phyloP scores from a whole-genome alignment of 2,888 invertebrate genomes.

The Callosobruchus maculatus region DNA sequence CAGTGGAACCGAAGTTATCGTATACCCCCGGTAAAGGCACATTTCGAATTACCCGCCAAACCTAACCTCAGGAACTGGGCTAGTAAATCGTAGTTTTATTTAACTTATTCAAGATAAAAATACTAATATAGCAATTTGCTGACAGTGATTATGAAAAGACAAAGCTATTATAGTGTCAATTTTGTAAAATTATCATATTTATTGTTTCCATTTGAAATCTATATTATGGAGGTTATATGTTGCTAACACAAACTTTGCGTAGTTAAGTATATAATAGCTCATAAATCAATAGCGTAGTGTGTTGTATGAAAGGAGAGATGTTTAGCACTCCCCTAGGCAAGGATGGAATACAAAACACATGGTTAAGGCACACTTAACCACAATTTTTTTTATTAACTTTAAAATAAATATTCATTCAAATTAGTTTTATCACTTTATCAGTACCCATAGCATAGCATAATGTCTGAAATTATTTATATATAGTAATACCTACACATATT shows the following conservation, averaged over 20 bases:
- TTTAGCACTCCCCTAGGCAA: slow-evolving; percentile 97
- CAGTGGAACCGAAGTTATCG: background rate
- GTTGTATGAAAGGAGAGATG: slow-evolving; percentile 98
- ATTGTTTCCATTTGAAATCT: background rate
- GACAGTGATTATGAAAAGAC: background rate
- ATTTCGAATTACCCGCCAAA: background rate
- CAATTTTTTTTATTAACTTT: slow-evolving; percentile 42
- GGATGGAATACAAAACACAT: slow-evolving; percentile 72
- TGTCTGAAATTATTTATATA: no score
- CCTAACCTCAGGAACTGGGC: background rate
- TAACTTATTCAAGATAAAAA: background rate
- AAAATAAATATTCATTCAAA: no score
- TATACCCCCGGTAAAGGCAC: background rate
- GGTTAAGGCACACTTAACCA: slow-evolving; percentile 53
- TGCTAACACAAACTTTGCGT: slow-evolving; percentile 1
- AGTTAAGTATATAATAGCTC: slow-evolving; percentile 10
- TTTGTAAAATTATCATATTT: background rate
- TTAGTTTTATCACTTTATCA: no score
- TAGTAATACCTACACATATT: no score
- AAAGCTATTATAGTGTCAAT: background rate
- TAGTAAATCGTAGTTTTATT: background rate
- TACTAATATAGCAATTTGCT: no score
- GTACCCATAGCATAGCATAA: no score
- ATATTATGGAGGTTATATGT: slow-evolving; percentile 2
- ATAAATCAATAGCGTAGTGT: slow-evolving; percentile 45